Evolutionary conservation across 1,140 invertebrate species (phyloP), one percentile per base, ranked within the genome.

Genomic region (Halyomorpha halys): DNA sequence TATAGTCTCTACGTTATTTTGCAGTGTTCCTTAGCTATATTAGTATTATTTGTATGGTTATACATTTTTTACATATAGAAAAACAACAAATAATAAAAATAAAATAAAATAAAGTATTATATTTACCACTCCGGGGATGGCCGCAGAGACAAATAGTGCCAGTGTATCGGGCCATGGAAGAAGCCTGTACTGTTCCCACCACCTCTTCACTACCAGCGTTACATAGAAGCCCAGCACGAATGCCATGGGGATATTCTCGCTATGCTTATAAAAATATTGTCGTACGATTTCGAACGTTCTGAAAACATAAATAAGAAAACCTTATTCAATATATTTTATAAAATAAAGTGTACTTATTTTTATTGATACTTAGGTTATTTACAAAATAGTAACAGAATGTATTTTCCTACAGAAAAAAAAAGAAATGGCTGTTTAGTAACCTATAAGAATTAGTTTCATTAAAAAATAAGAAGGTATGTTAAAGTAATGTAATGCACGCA

Each of bases 171-270:
- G 91, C 90, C 91, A 92, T 19, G 91, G 91, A 65, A 94, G 76
- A 69, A 94, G 77, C 76, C 88, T 83, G 76, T 91, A 94, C 72
- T 93, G 90, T 71, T 92, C 90, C 90, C 90, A 94, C 90, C 90
- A 96, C 72, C 92, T 79, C 70, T 88, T 89, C 59, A 94, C 91
- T 25, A 95, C 87, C 65, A 95, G 79, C 68, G 84, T 89, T 47
- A 96, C 91, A 76, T 95, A 96, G 79, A 96, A 96, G 67, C 91
- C 92, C 62, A 96, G 80, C 15, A 95, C 90, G 78, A 96, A 95
- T 14, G 92, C 92, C 84, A 96, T 90, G 18, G 89, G 89, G 74
- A 92, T 89, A 45, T 84, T 89, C 70, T 91, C 89, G 70, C 83
- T 86, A 71, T 90, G 87, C 69, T 86, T 83, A 8, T 84, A 82